Percentiles rank a stretch among this genome's conserved stretches.
phyloP scores from a whole-genome alignment of 2,888 invertebrate species.

The Oscheius sp. region DNA sequence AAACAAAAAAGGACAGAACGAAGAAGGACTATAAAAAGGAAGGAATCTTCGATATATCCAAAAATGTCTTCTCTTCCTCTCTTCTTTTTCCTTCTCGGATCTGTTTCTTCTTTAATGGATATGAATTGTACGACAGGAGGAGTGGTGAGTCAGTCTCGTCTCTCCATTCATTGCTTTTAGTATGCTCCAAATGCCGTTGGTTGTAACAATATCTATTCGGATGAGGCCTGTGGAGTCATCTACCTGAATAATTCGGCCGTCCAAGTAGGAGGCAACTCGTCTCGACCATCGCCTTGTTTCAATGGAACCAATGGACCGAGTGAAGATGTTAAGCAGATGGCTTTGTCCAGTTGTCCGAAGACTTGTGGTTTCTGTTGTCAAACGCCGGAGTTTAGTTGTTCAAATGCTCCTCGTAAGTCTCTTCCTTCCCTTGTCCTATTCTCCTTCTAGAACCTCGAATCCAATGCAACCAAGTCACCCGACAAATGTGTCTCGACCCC shows the following conservation, averaged over 20 bases:
- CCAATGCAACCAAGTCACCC: conserved; percentile 9
- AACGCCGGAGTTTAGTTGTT: conserved; percentile 1
- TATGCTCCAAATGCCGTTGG: conserved; percentile 5
- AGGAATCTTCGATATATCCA: too few relatives aligned
- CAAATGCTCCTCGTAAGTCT: conserved; percentile 2
- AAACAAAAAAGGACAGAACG: too few relatives aligned
- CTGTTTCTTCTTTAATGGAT: background rate
- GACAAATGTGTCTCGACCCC: conserved; percentile 9
- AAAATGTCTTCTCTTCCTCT: background rate
- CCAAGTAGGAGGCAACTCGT: background rate
- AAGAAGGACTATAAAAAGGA: too few relatives aligned
- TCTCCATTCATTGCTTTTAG: background rate
- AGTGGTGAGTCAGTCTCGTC: background rate
- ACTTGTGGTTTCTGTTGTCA: conserved; percentile 28
- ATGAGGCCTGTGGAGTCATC: background rate
- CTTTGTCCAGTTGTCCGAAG: conserved; percentile 18
- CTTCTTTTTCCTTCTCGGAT: background rate
- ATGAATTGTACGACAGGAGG: background rate
- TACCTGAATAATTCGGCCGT: background rate
- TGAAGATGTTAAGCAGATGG: conserved; percentile 16
- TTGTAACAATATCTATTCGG: background rate
- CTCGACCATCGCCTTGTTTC: background rate
- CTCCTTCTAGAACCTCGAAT: conserved; percentile 8
- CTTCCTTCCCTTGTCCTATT: background rate
- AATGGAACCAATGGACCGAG: conserved; percentile 2